Conservation (phyloP, 2,888 invertebrate species). For the Apamea anceps region DNA sequence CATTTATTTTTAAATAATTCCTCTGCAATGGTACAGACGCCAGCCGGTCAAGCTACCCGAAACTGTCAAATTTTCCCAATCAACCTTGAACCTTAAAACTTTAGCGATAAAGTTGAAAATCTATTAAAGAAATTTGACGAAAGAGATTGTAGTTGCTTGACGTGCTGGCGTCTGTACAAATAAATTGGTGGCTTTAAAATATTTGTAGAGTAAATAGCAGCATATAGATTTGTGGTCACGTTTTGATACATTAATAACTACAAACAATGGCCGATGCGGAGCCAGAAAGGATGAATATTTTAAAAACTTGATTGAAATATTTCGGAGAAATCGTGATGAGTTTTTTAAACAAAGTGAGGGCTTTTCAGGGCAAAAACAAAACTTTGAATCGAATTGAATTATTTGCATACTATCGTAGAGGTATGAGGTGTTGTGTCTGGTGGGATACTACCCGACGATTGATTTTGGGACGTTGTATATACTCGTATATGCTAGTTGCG, state of each 20-base stretch:
- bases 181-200: not conserved
- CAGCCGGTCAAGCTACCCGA: too few relatives aligned
- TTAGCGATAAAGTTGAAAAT: too few relatives aligned
- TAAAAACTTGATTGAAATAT: not conserved
- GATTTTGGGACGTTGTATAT: not conserved
- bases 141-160: too few relatives aligned
- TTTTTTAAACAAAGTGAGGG: not conserved
- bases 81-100: too few relatives aligned
- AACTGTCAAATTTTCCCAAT: too few relatives aligned
- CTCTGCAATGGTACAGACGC: not conserved
- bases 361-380: not conserved
- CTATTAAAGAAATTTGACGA: too few relatives aligned
- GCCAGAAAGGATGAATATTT: not conserved
- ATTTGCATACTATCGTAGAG: not conserved
- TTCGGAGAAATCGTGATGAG: not conserved
- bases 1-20: not conserved
- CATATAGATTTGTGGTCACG: not conserved
- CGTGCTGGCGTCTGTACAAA: too few relatives aligned
- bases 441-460: too few relatives aligned
- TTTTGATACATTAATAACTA: not conserved
- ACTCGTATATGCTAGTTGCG: too few relatives aligned
- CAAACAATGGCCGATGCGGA: not conserved
- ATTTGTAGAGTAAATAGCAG: not conserved
- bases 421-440: too few relatives aligned
- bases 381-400: not conserved